Evolutionary conservation across 2,888 invertebrate genomes (phyloP).

Genomic region (Gari tellinella): DNA sequence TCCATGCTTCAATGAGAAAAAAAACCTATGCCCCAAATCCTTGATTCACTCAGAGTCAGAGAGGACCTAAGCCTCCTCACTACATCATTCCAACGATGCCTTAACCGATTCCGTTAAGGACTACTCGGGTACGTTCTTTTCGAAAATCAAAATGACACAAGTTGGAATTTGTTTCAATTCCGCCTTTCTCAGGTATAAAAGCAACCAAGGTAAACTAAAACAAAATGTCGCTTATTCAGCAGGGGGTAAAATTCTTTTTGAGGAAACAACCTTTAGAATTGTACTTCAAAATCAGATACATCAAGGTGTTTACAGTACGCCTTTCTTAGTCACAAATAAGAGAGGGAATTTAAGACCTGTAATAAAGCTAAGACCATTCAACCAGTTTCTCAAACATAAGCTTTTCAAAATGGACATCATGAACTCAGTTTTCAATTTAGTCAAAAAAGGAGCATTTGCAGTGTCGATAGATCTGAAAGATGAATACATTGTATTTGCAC

Average conservation of each 20-base stretch:
- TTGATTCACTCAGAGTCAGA: no score
- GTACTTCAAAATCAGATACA: constrained; percentile 10
- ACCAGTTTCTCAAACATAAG: constrained; percentile 22
- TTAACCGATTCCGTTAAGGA: not conserved
- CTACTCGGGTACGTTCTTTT: not conserved
- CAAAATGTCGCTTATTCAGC: constrained; percentile 13
- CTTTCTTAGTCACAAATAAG: constrained; percentile 33
- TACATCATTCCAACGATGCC: no score
- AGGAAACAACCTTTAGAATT: constrained; percentile 27
- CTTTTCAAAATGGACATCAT: constrained; percentile 47
- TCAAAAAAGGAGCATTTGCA: constrained; percentile 23
- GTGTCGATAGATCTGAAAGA: constrained; percentile 21
- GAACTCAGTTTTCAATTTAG: constrained; percentile 19
- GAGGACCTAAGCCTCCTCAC: no score
- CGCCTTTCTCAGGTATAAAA: constrained; percentile 21
- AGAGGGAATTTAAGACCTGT: constrained; percentile 30
- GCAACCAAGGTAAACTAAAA: constrained; percentile 6
- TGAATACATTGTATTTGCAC: constrained; percentile 29
- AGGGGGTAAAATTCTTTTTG: constrained; percentile 24
- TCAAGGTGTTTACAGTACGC: constrained; percentile 37
- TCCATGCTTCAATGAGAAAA: no score
- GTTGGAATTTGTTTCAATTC: constrained; percentile 8
- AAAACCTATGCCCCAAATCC: no score
- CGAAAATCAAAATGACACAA: not conserved
- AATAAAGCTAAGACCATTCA: constrained; percentile 46